Conservation (phyloP, 30 jellyfish, hydroid and myxozoan species). For the Cassiopea andromeda region DNA sequence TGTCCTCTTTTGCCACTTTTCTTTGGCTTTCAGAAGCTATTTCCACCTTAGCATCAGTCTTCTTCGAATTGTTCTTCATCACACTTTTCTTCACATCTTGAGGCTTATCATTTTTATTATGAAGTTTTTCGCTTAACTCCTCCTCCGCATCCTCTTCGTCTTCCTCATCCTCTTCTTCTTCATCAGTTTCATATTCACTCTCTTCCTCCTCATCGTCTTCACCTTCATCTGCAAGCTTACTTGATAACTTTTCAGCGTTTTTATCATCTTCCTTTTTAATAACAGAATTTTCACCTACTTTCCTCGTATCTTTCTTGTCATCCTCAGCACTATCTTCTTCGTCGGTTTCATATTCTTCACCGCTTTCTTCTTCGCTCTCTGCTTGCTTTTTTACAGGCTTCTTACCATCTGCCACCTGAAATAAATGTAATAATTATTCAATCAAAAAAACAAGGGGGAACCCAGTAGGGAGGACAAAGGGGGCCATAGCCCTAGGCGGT, state of each 20-base stretch:
- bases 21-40: neutral
- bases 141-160: constrained; percentile 50
- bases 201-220: constrained; percentile 22
- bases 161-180: constrained; percentile 9
- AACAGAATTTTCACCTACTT: neutral
- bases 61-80: neutral
- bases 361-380: constrained; percentile 52
- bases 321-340: constrained; percentile 67
- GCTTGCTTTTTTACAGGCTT: constrained; percentile 24
- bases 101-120: neutral
- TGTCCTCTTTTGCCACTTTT: neutral
- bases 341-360: constrained; percentile 48
- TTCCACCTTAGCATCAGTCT: neutral
- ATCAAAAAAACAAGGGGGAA: neutral
- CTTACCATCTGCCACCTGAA: constrained; percentile 7
- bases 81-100: constrained; percentile 23
- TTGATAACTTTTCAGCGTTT: constrained; percentile 2
- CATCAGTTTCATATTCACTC: neutral
- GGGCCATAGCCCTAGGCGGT: too few relatives aligned
- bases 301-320: constrained; percentile 29
- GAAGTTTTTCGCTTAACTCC: constrained; percentile 1
- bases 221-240: constrained; percentile 43
- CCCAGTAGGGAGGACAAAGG: too few relatives aligned
- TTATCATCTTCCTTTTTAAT: constrained; percentile 1
- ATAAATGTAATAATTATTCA: neutral